phyloP scores from a whole-genome alignment of 2,113 vertebrate genomes.

The Chaenocephalus aceratus region DNA sequence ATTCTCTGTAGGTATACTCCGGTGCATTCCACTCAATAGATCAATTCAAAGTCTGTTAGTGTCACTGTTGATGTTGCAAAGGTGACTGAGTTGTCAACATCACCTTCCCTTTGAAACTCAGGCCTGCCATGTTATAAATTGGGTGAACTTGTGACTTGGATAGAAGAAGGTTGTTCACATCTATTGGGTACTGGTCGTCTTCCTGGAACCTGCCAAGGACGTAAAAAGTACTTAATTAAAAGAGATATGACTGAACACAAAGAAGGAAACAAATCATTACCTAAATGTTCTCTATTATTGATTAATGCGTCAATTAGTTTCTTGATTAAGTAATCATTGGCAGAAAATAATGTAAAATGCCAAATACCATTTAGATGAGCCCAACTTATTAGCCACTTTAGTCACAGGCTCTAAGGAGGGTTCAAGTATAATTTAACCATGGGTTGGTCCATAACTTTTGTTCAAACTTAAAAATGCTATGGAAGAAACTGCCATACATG shows the following conservation, averaged over 20 bases:
- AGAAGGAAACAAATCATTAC: not conserved
- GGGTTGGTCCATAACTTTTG: too few species aligned
- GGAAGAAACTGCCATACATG: too few species aligned
- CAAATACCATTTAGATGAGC: not conserved
- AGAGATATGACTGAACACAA: conserved; percentile 29
- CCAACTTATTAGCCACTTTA: too few species aligned
- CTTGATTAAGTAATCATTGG: not conserved
- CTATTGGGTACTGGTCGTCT: not conserved
- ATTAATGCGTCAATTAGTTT: not conserved
- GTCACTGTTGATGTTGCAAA: not conserved
- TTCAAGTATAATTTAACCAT: too few species aligned
- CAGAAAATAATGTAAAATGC: not conserved
- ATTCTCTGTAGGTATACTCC: too few species aligned
- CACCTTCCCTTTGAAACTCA: conserved; percentile 26
- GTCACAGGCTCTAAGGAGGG: too few species aligned
- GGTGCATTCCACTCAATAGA: too few species aligned
- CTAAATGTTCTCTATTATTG: not conserved
- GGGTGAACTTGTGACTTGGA: not conserved
- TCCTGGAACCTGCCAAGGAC: not conserved
- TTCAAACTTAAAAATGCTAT: too few species aligned
- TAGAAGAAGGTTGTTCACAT: not conserved
- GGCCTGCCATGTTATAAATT: not conserved
- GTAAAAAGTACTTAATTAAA: not conserved
- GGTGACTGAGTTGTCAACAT: conserved; percentile 25
- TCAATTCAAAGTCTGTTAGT: not conserved